Evolutionary conservation across 2,888 invertebrate genomes (phyloP).

Genomic region (Tinea semifulvella): DNA sequence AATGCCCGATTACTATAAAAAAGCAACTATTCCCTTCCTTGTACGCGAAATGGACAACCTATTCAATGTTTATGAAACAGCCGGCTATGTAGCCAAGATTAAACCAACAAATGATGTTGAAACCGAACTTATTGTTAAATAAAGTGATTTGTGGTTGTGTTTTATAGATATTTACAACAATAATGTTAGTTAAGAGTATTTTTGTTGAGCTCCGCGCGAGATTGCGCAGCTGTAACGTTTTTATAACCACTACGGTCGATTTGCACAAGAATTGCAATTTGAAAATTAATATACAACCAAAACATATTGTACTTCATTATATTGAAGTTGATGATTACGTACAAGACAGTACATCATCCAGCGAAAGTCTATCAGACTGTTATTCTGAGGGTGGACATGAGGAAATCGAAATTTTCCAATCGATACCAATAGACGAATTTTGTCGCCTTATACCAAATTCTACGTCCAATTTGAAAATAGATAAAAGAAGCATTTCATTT

Average conservation of each 20-base stretch:
- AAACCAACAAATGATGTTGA: conserved; percentile 31
- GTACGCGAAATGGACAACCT: conserved; percentile 80
- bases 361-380: conserved; percentile 55
- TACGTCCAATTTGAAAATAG: conserved; percentile 57
- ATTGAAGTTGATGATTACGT: conserved; percentile 33
- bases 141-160: conserved; percentile 20
- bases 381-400: conserved; percentile 43
- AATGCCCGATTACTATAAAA: conserved; percentile 83
- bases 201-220: conserved; percentile 69
- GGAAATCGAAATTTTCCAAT: conserved; percentile 36
- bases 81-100: conserved; percentile 58
- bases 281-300: conserved; percentile 54
- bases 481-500: conserved; percentile 53
- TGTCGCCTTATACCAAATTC: conserved; percentile 59
- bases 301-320: conserved; percentile 52
- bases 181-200: conserved; percentile 59
- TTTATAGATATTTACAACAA: conserved; percentile 23
- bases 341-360: conserved; percentile 53
- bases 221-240: conserved; percentile 69
- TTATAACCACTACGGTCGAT: conserved; percentile 55
- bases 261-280: conserved; percentile 50
- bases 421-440: conserved; percentile 46
- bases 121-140: conserved; percentile 40
- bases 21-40: conserved; percentile 81
- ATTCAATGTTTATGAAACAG: conserved; percentile 70